Base-by-base conservation (phyloP, 2,113 vertebrate species). In the Strix uralensis region DNA sequence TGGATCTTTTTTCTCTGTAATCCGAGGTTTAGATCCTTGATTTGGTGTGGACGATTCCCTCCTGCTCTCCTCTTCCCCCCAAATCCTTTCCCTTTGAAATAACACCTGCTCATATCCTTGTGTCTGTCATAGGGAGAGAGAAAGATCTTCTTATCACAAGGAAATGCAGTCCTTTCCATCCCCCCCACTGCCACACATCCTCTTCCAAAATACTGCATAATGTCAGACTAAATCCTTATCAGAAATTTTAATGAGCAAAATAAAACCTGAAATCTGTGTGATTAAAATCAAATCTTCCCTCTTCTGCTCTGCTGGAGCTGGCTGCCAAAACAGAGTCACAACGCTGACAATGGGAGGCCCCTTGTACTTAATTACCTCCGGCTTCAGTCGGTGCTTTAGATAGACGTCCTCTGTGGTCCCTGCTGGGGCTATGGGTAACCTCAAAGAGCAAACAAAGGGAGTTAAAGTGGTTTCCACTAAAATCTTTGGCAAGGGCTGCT, bases 161-260 rank as follows among this genome's bases (percentile, higher is more conserved):
- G 94, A 91, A 77, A 54, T 0, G 4, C 61, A 61, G 77, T 38
- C 93, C 47, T 75, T 57, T 83, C 71, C 71, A 63, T 79, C 83
- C 93, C 70, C 96, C 78, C 94, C 77, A 30, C 77, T 3, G 75
- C 79, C 90, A 80, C 84, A 85, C 96, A 94, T 96, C 95, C 96
- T 96, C 74, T 93, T 93, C 97, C 96, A 71, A 96, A 97, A 96
- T 97, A 88, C 88, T 83, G 94, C 96, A 97, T 97, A 98, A 98
- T 97, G 97, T 97, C 98, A 97, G 97, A 96, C 96, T 98, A 98
- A 98, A 98, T 98, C 98, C 98, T 98, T 98, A 98, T 97, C 96
- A 96, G 97, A 97, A 98, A 98, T 98, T 98, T 98, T 98, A 98
- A 98, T 97, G 97, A 98, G 97, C 92, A 96, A 98, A 98, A 98